Evolutionary conservation across 1,140 invertebrate genomes (phyloP).

Genomic region (Lordiphosa mommai): DNA sequence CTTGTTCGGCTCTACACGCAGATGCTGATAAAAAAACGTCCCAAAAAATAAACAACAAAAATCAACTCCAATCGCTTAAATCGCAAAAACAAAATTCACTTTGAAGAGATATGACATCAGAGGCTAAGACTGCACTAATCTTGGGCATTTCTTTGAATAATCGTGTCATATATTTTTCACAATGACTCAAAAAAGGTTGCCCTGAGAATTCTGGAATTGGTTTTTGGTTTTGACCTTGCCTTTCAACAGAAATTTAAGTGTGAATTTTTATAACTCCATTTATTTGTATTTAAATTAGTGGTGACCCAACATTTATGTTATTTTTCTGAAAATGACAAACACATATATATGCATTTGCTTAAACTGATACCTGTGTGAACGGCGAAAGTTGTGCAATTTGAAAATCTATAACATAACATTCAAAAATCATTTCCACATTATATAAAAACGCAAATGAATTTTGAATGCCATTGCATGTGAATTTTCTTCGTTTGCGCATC

Average conservation of each 20-base stretch:
- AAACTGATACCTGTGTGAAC: neutral
- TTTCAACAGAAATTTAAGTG: no score
- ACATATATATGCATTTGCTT: neutral
- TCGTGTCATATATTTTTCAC: slow-evolving; percentile 19
- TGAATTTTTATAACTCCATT: no score
- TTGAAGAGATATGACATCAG: slow-evolving; percentile 56
- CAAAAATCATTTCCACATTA: slow-evolving; percentile 35
- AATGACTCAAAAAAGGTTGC: slow-evolving; percentile 38
- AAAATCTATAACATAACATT: slow-evolving; percentile 24
- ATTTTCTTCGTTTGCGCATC: slow-evolving; percentile 13
- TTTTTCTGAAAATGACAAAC: no score
- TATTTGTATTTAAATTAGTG: no score
- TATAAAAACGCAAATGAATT: slow-evolving; percentile 45
- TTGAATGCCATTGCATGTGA: slow-evolving; percentile 15
- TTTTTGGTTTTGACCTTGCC: neutral
- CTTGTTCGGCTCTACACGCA: slow-evolving; percentile 25
- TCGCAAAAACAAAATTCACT: slow-evolving; percentile 35
- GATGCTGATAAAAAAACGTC: slow-evolving; percentile 45
- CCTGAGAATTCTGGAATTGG: slow-evolving; percentile 18
- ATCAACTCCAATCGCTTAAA: slow-evolving; percentile 25
- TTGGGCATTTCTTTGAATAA: slow-evolving; percentile 61
- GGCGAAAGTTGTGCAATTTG: slow-evolving; percentile 34
- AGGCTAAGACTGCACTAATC: slow-evolving; percentile 26
- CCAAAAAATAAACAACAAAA: slow-evolving; percentile 15
- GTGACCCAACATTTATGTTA: no score